Evolutionary conservation across 2,797 vertebrate genomes (phyloP).

Genomic region (Podargus strigoides): DNA sequence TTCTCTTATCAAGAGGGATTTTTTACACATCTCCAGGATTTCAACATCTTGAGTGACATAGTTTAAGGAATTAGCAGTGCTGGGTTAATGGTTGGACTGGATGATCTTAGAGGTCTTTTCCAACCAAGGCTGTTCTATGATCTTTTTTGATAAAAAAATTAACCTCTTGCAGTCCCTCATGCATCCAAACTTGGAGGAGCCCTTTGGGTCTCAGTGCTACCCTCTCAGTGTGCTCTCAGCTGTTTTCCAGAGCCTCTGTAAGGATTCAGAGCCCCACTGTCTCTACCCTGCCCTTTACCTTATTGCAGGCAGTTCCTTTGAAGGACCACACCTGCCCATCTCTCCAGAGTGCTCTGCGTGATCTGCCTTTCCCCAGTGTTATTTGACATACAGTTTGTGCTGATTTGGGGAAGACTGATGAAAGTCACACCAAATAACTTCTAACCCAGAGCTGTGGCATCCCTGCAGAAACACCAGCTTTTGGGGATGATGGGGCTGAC

Average conservation of each 20-base stretch:
- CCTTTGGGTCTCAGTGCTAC: too few relatives aligned
- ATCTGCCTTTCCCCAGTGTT: neutral
- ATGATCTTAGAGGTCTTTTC: too few relatives aligned
- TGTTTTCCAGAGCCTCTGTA: neutral
- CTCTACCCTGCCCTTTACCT: neutral
- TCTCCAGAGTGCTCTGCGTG: neutral
- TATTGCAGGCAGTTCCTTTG: neutral
- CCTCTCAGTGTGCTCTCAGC: neutral
- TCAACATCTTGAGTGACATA: too few relatives aligned
- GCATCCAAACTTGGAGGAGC: too few relatives aligned
- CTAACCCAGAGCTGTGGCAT: neutral
- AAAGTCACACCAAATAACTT: neutral
- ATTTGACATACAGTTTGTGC: neutral
- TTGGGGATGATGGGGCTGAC: neutral
- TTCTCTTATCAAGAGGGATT: rapidly evolving
- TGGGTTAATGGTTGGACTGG: too few relatives aligned
- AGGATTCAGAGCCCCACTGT: neutral
- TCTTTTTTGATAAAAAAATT: too few relatives aligned
- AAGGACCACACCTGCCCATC: rapidly evolving
- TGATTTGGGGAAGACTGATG: neutral
- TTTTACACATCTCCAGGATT: neutral
- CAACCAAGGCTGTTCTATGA: too few relatives aligned
- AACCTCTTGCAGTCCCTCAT: too few relatives aligned
- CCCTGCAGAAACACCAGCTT: neutral
- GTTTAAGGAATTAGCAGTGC: too few relatives aligned